A percentile compares a stretch with the other conserved stretches of the same genome.
Evolutionary conservation across 1,140 invertebrate genomes (phyloP).

Genomic region (Reticulitermes speratus): DNA sequence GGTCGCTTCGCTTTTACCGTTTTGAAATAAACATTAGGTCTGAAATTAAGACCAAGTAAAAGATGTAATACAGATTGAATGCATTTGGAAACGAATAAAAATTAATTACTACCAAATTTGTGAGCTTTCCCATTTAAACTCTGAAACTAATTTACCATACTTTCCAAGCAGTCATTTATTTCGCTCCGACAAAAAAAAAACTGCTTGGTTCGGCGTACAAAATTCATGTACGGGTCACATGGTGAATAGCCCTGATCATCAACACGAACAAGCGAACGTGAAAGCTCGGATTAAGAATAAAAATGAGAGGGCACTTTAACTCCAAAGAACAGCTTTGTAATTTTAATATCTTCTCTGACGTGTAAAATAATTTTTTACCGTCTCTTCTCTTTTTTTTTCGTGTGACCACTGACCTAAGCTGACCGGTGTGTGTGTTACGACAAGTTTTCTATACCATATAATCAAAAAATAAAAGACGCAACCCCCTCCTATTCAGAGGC

Average conservation of each 20-base stretch:
- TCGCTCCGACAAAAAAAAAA: no score
- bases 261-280: background rate
- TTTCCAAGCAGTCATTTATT: no score
- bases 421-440: slow-evolving; percentile 9
- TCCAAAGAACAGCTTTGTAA: background rate
- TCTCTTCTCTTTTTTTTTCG: background rate
- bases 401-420: background rate
- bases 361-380: background rate
- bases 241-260: background rate
- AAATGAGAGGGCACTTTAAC: background rate
- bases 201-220: no score
- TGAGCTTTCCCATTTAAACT: no score
- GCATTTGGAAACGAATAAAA: no score
- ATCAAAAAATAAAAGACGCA: background rate
- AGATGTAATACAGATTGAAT: no score
- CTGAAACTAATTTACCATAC: no score
- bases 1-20: no score
- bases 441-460: slow-evolving; percentile 9
- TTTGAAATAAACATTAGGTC: no score
- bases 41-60: no score
- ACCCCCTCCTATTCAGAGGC: background rate
- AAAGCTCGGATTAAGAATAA: background rate
- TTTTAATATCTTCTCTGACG: background rate
- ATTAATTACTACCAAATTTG: no score
- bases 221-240: no score